A percentile compares a stretch with the other conserved stretches of the same genome.
phyloP scores from a whole-genome alignment of 1,140 invertebrate species.

The Drosophila neocordata region DNA sequence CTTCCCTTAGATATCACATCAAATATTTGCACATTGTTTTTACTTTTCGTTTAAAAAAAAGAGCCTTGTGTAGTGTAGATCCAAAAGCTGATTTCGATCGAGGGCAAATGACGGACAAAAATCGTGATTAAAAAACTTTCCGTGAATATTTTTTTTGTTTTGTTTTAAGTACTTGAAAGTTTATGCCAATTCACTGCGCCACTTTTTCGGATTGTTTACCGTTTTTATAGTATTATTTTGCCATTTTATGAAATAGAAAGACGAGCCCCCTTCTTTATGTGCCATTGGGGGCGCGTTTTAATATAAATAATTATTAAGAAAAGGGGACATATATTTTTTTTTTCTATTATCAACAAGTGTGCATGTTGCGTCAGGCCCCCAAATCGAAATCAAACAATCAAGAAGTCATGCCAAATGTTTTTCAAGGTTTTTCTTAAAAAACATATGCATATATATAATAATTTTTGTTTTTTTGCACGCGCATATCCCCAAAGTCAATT shows the following conservation, averaged over 20 bases:
- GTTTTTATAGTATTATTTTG: slow-evolving; percentile 46
- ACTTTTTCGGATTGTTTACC: not conserved
- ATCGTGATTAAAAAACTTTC: slow-evolving; percentile 62
- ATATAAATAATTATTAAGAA: slow-evolving; percentile 41
- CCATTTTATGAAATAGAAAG: slow-evolving; percentile 63
- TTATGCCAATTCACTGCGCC: slow-evolving; percentile 56
- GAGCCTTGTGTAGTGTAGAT: slow-evolving; percentile 56
- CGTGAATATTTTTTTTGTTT: slow-evolving; percentile 27
- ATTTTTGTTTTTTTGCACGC: slow-evolving; percentile 62
- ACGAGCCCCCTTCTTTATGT: slow-evolving; percentile 50
- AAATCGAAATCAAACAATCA: slow-evolving; percentile 15
- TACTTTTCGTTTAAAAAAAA: slow-evolving; percentile 34
- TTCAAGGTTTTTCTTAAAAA: not conserved
- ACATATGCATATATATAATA: too few species aligned
- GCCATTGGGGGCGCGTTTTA: slow-evolving; percentile 52
- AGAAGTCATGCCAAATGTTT: slow-evolving; percentile 1
- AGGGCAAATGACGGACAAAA: slow-evolving; percentile 64
- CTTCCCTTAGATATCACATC: slow-evolving; percentile 26
- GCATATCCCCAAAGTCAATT: slow-evolving; percentile 70
- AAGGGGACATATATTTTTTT: slow-evolving; percentile 22
- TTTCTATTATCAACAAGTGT: slow-evolving; percentile 32
- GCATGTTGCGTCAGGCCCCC: slow-evolving; percentile 50
- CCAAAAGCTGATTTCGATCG: slow-evolving; percentile 24
- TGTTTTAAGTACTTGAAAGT: slow-evolving; percentile 35
- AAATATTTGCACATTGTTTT: slow-evolving; percentile 26